Percentiles rank a stretch among this genome's conserved stretches.
Evolutionary conservation across 2,113 vertebrate species (phyloP).

Genomic region (Prolemur simus): DNA sequence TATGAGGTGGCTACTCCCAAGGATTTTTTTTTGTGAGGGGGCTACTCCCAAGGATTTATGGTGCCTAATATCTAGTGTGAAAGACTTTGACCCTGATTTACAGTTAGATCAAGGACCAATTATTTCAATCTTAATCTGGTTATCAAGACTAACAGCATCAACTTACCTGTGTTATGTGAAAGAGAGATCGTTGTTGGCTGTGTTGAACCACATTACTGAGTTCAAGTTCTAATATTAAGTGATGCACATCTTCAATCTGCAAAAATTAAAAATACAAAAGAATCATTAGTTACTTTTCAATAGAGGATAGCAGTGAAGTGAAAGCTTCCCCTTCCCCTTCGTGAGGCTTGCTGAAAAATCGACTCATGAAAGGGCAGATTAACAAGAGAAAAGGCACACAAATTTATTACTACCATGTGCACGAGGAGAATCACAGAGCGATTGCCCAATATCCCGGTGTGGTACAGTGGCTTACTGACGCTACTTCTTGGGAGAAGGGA

Average conservation of each 20-base stretch:
- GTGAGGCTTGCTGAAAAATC: too few relatives aligned
- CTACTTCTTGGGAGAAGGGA: too few relatives aligned
- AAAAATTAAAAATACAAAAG: background rate
- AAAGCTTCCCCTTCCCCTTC: too few relatives aligned
- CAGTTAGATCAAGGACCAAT: background rate
- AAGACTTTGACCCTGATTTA: background rate
- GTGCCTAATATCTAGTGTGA: background rate
- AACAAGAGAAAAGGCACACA: too few relatives aligned
- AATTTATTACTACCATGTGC: too few relatives aligned
- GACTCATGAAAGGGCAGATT: too few relatives aligned
- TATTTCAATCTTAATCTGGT: background rate
- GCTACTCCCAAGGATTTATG: background rate
- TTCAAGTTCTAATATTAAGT: background rate
- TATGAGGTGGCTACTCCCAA: background rate
- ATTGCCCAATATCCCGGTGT: too few relatives aligned
- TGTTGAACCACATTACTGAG: background rate
- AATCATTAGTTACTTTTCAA: background rate
- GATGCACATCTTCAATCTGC: rapidly evolving
- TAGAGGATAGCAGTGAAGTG: background rate
- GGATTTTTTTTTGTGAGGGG: background rate
- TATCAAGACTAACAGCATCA: background rate
- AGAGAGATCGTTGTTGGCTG: background rate
- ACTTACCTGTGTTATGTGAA: background rate
- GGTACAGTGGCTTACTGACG: too few relatives aligned
- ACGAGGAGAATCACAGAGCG: too few relatives aligned